Evolutionary conservation across 2,888 invertebrate genomes (phyloP).

Genomic region (Diarsia rubi): DNA sequence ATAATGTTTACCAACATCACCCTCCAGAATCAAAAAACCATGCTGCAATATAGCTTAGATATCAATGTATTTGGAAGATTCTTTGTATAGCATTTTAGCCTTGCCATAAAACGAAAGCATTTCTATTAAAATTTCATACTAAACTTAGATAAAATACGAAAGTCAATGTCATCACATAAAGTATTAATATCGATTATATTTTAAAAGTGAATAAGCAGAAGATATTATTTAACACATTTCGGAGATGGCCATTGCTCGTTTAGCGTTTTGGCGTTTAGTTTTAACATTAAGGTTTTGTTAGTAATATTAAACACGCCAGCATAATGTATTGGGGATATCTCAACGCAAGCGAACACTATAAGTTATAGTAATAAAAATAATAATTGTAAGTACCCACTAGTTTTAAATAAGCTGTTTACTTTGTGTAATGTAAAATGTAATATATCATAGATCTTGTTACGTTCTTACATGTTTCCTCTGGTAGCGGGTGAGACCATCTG

Average conservation of each 20-base stretch:
- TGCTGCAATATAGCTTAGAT: background rate
- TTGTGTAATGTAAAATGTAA: background rate
- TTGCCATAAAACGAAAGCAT: conserved; percentile 11
- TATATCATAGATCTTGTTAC: background rate
- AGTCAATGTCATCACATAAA: background rate
- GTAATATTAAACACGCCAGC: background rate
- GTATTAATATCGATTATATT: conserved; percentile 1
- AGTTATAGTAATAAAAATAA: background rate
- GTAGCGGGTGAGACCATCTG: conserved; percentile 93
- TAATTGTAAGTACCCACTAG: background rate
- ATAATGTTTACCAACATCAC: background rate
- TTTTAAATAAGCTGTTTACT: conserved; percentile 1
- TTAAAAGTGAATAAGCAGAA: background rate
- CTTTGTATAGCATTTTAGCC: background rate
- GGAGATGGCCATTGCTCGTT: background rate
- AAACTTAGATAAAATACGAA: background rate
- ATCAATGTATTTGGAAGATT: background rate
- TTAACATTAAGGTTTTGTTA: no score
- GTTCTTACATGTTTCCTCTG: conserved; percentile 91
- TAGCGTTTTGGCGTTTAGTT: no score
- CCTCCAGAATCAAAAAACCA: background rate
- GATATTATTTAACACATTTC: background rate
- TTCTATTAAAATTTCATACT: background rate
- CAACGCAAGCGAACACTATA: conserved; percentile 1
- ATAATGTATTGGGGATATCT: no score